Percentiles rank a stretch among this genome's conserved stretches.
These are phyloP conservation scores for Himalopsyche phryganea DNA, from an alignment of 1,140 invertebrate genomes.

Conservation along the genomic window DNA sequence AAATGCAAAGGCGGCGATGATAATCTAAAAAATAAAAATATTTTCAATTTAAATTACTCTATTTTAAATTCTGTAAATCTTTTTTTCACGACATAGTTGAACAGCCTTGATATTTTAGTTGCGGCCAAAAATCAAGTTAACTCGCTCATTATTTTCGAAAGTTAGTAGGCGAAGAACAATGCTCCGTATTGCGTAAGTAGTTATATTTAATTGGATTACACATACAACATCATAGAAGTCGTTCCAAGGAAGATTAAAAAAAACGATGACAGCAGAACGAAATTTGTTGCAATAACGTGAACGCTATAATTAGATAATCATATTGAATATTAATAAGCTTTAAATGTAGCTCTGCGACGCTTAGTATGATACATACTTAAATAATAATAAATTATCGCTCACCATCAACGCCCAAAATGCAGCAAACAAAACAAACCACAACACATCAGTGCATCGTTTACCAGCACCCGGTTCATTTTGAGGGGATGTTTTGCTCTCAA, in stretches of 20 bases:
- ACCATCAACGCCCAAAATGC: conserved; percentile 88
- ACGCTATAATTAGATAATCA: not conserved
- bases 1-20: conserved; percentile 84
- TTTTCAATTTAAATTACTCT: conserved; percentile 13
- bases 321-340: not conserved
- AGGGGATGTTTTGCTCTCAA: conserved; percentile 17
- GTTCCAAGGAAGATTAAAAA: too few species aligned
- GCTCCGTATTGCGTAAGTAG: too few species aligned
- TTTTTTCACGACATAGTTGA: not conserved
- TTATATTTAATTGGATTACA: too few species aligned
- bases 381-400: conserved; percentile 25
- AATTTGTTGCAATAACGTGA: not conserved
- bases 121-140: not conserved
- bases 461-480: conserved; percentile 15
- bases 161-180: too few species aligned
- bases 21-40: conserved; percentile 57
- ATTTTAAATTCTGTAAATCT: not conserved
- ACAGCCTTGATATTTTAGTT: too few species aligned
- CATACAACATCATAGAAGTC: too few species aligned
- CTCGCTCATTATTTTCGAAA: too few species aligned
- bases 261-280: too few species aligned
- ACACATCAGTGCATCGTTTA: conserved; percentile 78
- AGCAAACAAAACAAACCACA: conserved; percentile 79
- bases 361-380: not conserved
- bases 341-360: not conserved